phyloP scores from a whole-genome alignment of 2,888 invertebrate genomes.

The Lamellibrachia satsuma region DNA sequence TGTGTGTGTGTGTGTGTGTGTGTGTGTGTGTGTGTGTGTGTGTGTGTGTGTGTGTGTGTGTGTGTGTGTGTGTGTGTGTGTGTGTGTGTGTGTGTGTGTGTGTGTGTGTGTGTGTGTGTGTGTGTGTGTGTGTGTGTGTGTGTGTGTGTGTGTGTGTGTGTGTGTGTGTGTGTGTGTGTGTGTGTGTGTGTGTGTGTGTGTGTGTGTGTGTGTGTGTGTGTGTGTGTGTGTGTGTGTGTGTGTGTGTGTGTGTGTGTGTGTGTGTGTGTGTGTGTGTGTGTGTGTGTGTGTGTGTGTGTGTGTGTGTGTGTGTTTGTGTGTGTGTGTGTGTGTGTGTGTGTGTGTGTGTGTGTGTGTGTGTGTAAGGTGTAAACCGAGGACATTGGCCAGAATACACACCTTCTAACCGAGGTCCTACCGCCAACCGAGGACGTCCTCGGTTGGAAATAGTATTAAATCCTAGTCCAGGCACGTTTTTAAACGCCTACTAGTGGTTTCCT shows the following conservation, averaged over 20 bases:
- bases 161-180: slow-evolving; percentile 17
- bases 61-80: slow-evolving; percentile 18
- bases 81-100: slow-evolving; percentile 17
- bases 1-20: slow-evolving; percentile 14
- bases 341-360: slow-evolving; percentile 18
- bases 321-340: slow-evolving; percentile 18
- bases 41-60: slow-evolving; percentile 11
- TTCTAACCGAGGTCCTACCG: too few species aligned
- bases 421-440: too few species aligned
- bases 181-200: slow-evolving; percentile 14
- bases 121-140: slow-evolving; percentile 18
- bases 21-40: slow-evolving; percentile 1
- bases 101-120: slow-evolving; percentile 18
- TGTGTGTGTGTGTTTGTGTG: too few species aligned
- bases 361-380: too few species aligned
- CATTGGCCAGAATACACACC: too few species aligned
- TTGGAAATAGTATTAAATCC: too few species aligned
- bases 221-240: slow-evolving; percentile 19
- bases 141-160: slow-evolving; percentile 18
- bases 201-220: slow-evolving; percentile 19
- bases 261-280: slow-evolving; percentile 18
- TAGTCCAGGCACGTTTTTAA: too few species aligned
- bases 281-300: slow-evolving; percentile 17
- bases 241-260: slow-evolving; percentile 19
- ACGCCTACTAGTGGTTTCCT: too few species aligned